Evolutionary conservation across 2,888 invertebrate genomes (phyloP).

Genomic region (Trachelus iudaicus): DNA sequence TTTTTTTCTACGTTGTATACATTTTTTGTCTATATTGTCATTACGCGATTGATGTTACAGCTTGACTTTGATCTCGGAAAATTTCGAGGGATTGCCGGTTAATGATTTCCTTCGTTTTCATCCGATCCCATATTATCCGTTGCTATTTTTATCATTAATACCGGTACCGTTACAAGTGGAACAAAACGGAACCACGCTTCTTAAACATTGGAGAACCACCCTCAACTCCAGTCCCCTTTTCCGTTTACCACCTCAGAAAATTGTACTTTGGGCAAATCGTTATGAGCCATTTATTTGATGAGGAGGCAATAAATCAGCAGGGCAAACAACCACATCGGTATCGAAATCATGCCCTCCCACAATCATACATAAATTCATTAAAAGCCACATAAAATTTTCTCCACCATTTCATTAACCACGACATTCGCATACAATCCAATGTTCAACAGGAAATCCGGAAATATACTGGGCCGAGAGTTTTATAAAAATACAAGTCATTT

Average conservation of each 20-base stretch:
- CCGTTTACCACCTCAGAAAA: constrained; percentile 36
- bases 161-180: constrained; percentile 57
- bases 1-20: not conserved
- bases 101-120: not conserved
- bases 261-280: constrained; percentile 44
- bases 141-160: constrained; percentile 31
- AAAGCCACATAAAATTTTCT: not conserved
- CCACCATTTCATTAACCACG: not conserved
- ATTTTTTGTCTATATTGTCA: not conserved
- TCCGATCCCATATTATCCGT: not conserved
- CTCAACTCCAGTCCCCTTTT: not conserved
- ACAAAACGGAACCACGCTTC: constrained; percentile 56
- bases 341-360: not conserved
- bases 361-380: not conserved
- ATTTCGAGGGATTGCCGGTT: not conserved
- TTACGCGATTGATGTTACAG: not conserved
- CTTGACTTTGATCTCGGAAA: not conserved
- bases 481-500: not conserved
- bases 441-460: not conserved
- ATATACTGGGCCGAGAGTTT: not conserved
- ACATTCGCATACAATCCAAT: not conserved
- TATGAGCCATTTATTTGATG: not conserved
- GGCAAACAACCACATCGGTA: not conserved
- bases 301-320: not conserved
- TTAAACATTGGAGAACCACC: constrained; percentile 51